Percentiles rank a stretch among this genome's conserved stretches.
Evolutionary conservation across 2,113 vertebrate species (phyloP).

Genomic region (Cavia porcellus): DNA sequence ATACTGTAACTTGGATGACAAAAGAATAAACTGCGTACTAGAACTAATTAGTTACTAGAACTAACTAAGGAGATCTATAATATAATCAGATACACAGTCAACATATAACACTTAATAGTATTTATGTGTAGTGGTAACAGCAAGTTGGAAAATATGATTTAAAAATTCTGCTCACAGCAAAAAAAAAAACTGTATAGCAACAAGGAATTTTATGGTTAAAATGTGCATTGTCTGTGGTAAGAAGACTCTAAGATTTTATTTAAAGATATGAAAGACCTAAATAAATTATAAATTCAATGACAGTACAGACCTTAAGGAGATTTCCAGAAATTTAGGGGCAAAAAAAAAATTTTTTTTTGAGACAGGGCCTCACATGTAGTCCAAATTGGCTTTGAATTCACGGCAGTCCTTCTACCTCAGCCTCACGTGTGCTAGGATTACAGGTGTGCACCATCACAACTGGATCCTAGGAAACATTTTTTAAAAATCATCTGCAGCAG

Average conservation of each 20-base stretch:
- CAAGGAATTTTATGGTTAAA: slow-evolving; percentile 14
- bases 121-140: neutral
- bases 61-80: neutral
- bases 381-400: neutral
- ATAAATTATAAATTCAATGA: neutral
- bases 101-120: neutral
- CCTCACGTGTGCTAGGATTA: neutral
- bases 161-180: neutral
- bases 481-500: neutral
- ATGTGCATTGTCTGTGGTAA: neutral
- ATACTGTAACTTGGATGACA: neutral
- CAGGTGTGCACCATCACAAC: too few species aligned
- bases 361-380: neutral
- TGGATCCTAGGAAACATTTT: neutral
- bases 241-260: neutral
- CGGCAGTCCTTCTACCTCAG: neutral
- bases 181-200: neutral
- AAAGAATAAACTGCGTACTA: slow-evolving; percentile 5
- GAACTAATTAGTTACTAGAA: too few species aligned
- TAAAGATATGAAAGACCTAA: neutral
- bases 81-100: slow-evolving; percentile 23
- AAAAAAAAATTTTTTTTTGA: neutral
- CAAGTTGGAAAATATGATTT: neutral
- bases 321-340: slow-evolving; percentile 2
- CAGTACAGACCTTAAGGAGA: slow-evolving; percentile 3